Evolutionary conservation across 2,888 invertebrate genomes (phyloP).

Genomic region (Hermodice carunculata): DNA sequence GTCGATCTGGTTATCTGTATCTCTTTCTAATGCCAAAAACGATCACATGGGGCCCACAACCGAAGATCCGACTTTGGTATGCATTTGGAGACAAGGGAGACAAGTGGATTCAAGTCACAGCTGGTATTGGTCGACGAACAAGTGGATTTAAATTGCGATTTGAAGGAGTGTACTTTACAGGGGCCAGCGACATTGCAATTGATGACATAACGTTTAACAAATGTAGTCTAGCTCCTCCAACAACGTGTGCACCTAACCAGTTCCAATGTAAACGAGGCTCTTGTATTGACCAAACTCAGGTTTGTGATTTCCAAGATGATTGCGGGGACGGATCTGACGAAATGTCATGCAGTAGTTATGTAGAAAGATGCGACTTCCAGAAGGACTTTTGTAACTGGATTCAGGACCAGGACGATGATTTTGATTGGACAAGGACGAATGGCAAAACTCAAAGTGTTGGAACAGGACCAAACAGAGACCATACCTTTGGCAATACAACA

Average conservation of each 20-base stretch:
- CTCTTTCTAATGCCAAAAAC: too few relatives aligned
- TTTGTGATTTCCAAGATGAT: slow-evolving; percentile 50
- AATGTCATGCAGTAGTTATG: not conserved
- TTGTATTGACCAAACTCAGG: slow-evolving; percentile 46
- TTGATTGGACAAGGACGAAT: slow-evolving; percentile 57
- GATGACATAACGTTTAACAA: slow-evolving; percentile 56
- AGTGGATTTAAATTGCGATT: slow-evolving; percentile 46
- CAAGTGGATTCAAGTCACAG: slow-evolving; percentile 42
- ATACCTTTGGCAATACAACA: slow-evolving; percentile 50
- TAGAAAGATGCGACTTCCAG: slow-evolving; percentile 51
- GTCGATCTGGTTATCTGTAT: slow-evolving; percentile 19
- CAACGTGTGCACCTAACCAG: slow-evolving; percentile 1
- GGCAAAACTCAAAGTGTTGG: slow-evolving; percentile 38
- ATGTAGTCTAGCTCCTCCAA: slow-evolving; percentile 45
- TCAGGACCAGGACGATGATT: slow-evolving; percentile 46
- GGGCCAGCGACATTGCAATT: slow-evolving; percentile 49
- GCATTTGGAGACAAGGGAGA: slow-evolving; percentile 40
- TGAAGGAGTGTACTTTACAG: slow-evolving; percentile 41
- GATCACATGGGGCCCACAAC: not conserved
- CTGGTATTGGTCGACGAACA: slow-evolving; percentile 49
- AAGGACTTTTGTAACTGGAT: slow-evolving; percentile 47
- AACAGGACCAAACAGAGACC: slow-evolving; percentile 59
- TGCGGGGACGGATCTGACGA: slow-evolving; percentile 11
- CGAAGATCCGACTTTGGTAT: slow-evolving; percentile 1
- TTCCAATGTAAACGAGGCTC: slow-evolving; percentile 51